Base-by-base conservation (phyloP, 2,113 vertebrate species). In the Apeltes quadracus region DNA sequence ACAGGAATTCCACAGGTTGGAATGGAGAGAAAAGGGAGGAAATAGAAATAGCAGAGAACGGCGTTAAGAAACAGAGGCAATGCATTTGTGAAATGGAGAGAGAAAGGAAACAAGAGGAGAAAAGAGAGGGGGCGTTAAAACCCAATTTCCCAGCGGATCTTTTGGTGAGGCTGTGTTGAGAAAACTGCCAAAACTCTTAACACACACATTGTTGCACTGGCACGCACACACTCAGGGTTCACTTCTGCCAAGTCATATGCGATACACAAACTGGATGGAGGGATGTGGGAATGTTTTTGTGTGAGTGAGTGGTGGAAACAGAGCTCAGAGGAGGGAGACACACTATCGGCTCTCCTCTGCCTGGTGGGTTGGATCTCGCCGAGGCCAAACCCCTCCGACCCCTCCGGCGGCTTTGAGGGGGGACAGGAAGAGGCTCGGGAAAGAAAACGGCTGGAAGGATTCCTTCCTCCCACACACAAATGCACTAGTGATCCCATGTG, bases 381-480 rank as follows among this genome's bases (percentile, higher is more conserved):
- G 38, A 81, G 82, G 81, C 88, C 88, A 83, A 91, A 84, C 84
- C 85, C n/a, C 80, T 82, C 72, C 72, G 57, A 82, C 59, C 83
- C 81, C n/a, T n/a, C n/a, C n/a, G n/a, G n/a, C 73, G 59, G 72
- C 81, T 74, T 63, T 76, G 67, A 79, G 83, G 61, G 78, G 72
- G 59, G 34, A 41, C 63, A 85, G 88, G 88, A 89, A 89, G 87
- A 85, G 75, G 79, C 82, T 86, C 76, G 76, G 81, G 85, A 91
- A 81, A 88, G 83, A 86, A 83, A 87, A 83, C 44, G 80, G 61
- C 84, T 90, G 85, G 82, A 90, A 81, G 78, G 79, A 83, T 76
- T 88, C 79, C 83, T 81, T 76, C 81, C 89, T 90, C 90, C 84
- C 88, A 91, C 89, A 89, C 87, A 86, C 79, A 84, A 87, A 84